Evolutionary conservation across 2,888 invertebrate genomes (phyloP).

Genomic region (Acanthosoma haemorrhoidale): DNA sequence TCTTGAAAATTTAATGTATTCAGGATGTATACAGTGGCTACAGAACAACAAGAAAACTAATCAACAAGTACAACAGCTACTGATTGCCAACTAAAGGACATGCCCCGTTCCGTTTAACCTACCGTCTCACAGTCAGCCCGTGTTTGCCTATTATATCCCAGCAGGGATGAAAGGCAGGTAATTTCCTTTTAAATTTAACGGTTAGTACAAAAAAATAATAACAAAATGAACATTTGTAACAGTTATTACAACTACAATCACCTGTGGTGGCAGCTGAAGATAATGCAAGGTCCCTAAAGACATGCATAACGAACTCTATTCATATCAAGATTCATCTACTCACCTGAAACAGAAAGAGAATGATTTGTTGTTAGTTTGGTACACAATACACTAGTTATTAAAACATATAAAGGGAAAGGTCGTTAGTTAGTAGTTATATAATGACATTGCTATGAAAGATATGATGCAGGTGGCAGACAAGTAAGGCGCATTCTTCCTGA

Average conservation of each 20-base stretch:
- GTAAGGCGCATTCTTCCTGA: too few relatives aligned
- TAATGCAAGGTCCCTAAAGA: conserved; percentile 8
- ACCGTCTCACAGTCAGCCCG: not conserved
- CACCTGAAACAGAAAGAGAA: not conserved
- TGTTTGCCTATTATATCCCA: not conserved
- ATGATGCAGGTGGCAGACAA: too few relatives aligned
- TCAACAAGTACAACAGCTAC: not conserved
- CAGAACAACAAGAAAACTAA: not conserved
- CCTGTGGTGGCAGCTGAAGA: not conserved
- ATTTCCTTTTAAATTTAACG: not conserved
- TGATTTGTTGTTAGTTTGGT: too few relatives aligned
- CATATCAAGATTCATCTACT: not conserved
- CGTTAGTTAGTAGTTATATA: too few relatives aligned
- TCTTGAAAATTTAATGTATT: too few relatives aligned
- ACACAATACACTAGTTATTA: too few relatives aligned
- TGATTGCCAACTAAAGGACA: not conserved
- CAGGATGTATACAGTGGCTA: too few relatives aligned
- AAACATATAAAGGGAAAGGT: too few relatives aligned
- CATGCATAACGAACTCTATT: not conserved
- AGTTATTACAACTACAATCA: conserved; percentile 14
- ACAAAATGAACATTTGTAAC: too few relatives aligned
- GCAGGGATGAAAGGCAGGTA: not conserved
- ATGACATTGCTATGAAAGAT: too few relatives aligned
- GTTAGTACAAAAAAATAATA: not conserved
- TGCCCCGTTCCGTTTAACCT: not conserved